phyloP scores from a whole-genome alignment of 1,140 invertebrate genomes.

The Cyclina sinensis region DNA sequence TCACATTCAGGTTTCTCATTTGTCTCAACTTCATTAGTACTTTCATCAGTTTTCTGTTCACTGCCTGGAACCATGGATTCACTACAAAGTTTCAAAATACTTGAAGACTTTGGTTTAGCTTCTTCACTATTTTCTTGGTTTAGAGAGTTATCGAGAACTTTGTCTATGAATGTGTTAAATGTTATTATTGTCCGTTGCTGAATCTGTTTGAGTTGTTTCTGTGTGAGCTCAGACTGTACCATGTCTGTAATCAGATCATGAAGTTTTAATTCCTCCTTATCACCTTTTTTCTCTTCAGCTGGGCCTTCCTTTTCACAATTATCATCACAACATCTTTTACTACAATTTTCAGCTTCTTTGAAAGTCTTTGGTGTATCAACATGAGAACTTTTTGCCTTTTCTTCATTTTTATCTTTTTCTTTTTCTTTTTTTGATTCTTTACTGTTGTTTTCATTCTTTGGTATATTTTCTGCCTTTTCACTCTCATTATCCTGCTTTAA shows the following conservation, averaged over 20 bases:
- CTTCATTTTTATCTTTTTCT: constrained; percentile 6
- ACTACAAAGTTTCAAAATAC: constrained; percentile 54
- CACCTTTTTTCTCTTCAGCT: neutral
- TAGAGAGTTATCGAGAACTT: constrained; percentile 78
- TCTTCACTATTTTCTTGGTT: constrained; percentile 5
- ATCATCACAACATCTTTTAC: constrained; percentile 33
- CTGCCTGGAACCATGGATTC: constrained; percentile 8
- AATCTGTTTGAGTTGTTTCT: constrained; percentile 29
- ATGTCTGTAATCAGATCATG: constrained; percentile 44
- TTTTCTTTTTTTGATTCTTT: constrained; percentile 13
- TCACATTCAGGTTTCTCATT: constrained; percentile 43
- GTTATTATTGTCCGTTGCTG: constrained; percentile 67
- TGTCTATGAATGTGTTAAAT: constrained; percentile 80
- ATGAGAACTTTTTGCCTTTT: neutral
- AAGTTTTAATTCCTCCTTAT: constrained; percentile 18
- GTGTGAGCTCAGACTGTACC: constrained; percentile 36
- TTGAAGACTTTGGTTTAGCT: constrained; percentile 34
- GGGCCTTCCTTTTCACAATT: constrained; percentile 18
- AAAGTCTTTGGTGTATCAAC: neutral
- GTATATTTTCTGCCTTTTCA: neutral
- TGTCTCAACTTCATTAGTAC: neutral
- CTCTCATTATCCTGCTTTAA: neutral
- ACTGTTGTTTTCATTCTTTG: neutral
- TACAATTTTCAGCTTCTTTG: neutral
- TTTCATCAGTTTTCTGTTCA: neutral